Evolutionary conservation across 2,888 invertebrate genomes (phyloP).

Genomic region (Acanthosepion lycidas): DNA sequence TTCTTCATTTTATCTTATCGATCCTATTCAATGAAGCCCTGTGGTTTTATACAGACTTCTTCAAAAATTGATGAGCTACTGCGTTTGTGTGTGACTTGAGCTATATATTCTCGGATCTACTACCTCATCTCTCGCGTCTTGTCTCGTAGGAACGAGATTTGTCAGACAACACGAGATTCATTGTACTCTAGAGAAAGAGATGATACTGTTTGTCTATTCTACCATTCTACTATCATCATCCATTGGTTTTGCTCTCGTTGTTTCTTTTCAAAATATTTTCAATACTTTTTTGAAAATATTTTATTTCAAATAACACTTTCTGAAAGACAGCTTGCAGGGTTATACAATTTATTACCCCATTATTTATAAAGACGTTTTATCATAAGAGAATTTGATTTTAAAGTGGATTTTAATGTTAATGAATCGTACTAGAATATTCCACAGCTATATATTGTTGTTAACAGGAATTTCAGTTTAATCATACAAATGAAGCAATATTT

Average conservation of each 20-base stretch:
- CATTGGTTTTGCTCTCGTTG: background rate
- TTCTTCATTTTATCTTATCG: background rate
- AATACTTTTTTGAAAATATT: background rate
- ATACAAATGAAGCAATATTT: background rate
- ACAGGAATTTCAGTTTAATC: background rate
- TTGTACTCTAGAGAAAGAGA: background rate
- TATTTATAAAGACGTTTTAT: background rate
- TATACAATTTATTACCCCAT: background rate
- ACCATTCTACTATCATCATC: background rate
- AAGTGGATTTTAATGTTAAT: constrained; percentile 33
- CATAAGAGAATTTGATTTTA: background rate
- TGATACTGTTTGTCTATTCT: background rate
- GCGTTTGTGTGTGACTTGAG: no score
- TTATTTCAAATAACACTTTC: background rate
- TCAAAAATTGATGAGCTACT: background rate
- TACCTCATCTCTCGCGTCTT: background rate
- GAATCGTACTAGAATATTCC: background rate
- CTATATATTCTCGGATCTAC: background rate
- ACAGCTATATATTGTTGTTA: background rate
- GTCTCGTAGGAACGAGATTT: background rate
- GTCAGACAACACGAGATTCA: constrained; percentile 8
- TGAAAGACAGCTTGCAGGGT: background rate
- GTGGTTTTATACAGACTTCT: background rate
- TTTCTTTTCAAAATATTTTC: background rate
- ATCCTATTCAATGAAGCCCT: background rate